Evolutionary conservation across 2,113 vertebrate genomes (phyloP), one percentile per base, ranked within the genome.

Genomic region (Numida meleagris): DNA sequence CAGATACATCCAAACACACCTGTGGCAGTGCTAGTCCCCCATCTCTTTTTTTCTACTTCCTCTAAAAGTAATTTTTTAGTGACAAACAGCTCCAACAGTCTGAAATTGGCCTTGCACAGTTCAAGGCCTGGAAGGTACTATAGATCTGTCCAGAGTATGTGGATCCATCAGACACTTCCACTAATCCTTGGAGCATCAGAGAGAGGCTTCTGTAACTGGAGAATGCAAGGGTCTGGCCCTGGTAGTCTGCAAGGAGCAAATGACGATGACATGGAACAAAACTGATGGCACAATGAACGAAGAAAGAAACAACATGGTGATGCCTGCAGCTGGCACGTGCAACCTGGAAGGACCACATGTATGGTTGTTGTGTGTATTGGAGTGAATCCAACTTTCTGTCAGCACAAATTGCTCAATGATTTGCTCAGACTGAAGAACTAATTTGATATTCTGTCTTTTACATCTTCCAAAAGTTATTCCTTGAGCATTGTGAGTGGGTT

Each of bases 11-110:
- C 25, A 42, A 50, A 70, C 4, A 2, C 15, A 45, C 17, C 89
- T n/a, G 29, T 23, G 66, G 13, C 12, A 16, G 14, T 0, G 0
- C 20, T 40, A 17, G 34, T 40, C 5, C n/a, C 23, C 20, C 48
- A 13, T 24, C 18, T 65, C 34, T 43, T 76, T 70, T 59, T 14
- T 63, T 58, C 5, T 14, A 2, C 38, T 18, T 65, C 40, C 36
- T 61, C 12, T 51, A 23, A 74, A 65, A 51, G 23, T 48, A 51
- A 46, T 21, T 80, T 7, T 72, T 77, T 73, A 59, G 33, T 65
- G 55, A 34, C 48, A 81, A 86, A 40, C 27, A 81, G 27, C 24
- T 89, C 34, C 25, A 55, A 8, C 34, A 40, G 51, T 86, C 45
- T 40, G 9, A 58, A 72, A 78, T 16, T 20, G 14, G 14, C 38